Evolutionary conservation across 2,888 invertebrate species (phyloP).

Genomic region (Caenorhabditis macrosperma): DNA sequence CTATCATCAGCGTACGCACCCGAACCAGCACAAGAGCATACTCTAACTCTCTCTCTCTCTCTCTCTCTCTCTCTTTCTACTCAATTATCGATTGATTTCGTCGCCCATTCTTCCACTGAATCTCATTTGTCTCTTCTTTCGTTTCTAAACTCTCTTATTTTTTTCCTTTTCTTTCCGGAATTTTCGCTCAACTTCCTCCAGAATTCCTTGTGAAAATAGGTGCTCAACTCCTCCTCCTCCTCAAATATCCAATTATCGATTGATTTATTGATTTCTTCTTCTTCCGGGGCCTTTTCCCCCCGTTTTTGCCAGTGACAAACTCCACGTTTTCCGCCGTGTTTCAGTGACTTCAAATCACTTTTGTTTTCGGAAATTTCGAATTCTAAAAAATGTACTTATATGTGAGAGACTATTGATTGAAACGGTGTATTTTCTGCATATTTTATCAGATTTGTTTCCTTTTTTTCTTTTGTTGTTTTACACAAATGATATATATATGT

Average conservation of each 20-base stretch:
- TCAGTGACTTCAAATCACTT: slow-evolving; percentile 21
- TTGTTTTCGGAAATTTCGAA: not conserved
- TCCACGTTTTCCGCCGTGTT: slow-evolving; percentile 40
- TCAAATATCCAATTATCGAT: no score
- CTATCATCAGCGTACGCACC: slow-evolving; percentile 63
- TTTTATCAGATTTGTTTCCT: not conserved
- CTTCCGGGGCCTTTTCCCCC: no score
- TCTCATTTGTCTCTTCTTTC: slow-evolving; percentile 32
- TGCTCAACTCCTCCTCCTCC: slow-evolving; percentile 44
- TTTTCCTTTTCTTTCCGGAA: not conserved
- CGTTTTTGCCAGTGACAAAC: slow-evolving; percentile 49
- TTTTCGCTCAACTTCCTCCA: slow-evolving; percentile 24
- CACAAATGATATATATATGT: no score
- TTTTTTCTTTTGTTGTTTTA: not conserved
- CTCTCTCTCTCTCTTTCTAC: no score
- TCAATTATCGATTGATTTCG: slow-evolving; percentile 1
- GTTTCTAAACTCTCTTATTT: not conserved
- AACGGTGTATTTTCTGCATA: slow-evolving; percentile 31
- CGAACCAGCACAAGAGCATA: slow-evolving; percentile 54
- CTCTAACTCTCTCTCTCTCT: no score
- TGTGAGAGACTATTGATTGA: slow-evolving; percentile 15
- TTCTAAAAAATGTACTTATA: not conserved
- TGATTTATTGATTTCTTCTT: no score
- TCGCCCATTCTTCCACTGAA: slow-evolving; percentile 17
- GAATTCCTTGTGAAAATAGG: slow-evolving; percentile 40